These are phyloP conservation scores for Taxidea taxus DNA, from an alignment of 2,113 vertebrate species.

Conservation along the genomic window DNA sequence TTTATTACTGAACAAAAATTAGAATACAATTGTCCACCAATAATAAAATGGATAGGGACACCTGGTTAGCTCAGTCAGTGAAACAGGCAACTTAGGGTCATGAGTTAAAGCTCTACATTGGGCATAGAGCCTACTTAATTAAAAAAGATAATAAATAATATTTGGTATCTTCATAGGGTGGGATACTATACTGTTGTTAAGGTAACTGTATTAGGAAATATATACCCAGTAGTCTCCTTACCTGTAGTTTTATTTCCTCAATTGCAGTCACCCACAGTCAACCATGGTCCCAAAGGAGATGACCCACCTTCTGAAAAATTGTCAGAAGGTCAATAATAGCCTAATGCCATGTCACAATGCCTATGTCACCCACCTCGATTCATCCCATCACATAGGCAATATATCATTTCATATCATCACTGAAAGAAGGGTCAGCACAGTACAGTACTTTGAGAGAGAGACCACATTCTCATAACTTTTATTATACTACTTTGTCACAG, in stretches of 20 bases:
- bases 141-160: background rate
- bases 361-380: background rate
- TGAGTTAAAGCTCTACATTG: background rate
- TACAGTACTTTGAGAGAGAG: background rate
- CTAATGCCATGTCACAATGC: background rate
- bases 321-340: background rate
- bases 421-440: background rate
- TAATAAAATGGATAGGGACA: background rate
- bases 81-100: background rate
- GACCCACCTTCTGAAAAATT: background rate
- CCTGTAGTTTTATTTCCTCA: background rate
- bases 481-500: background rate
- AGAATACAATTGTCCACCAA: background rate
- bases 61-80: background rate
- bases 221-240: background rate
- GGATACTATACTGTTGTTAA: background rate
- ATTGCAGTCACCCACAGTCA: background rate
- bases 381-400: background rate
- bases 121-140: background rate
- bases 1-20: background rate
- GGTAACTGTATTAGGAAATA: background rate
- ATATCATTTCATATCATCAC: background rate
- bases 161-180: background rate
- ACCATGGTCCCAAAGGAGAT: background rate
- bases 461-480: background rate